Conservation (phyloP, 2,113 vertebrate species). For the Amphilophus citrinellus region DNA sequence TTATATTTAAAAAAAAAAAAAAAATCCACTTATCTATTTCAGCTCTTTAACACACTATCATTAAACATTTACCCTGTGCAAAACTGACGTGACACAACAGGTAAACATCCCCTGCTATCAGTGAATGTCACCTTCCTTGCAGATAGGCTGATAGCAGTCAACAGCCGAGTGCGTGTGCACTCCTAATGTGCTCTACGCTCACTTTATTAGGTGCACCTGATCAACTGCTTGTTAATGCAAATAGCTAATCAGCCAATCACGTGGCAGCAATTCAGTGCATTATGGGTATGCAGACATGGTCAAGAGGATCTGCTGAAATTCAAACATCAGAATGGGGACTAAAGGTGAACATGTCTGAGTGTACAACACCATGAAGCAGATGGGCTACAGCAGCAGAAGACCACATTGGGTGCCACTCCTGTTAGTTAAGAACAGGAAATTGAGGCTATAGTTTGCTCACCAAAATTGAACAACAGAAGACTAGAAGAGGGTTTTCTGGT, state of each 20-base stretch:
- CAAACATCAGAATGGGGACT: not conserved
- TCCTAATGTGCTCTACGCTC: not conserved
- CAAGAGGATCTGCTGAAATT: not conserved
- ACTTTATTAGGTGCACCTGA: not conserved
- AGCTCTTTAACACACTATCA: not conserved
- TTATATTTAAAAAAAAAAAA: not conserved
- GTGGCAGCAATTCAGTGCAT: not conserved
- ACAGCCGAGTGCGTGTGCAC: not conserved
- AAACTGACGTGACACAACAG: conserved; percentile 11
- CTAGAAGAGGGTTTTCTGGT: no score
- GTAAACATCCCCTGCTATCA: not conserved
- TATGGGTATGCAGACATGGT: not conserved
- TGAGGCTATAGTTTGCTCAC: no score
- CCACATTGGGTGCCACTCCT: no score
- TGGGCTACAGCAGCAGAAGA: no score
- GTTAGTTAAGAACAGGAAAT: no score
- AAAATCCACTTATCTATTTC: not conserved
- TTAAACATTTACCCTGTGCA: not conserved
- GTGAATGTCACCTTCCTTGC: not conserved
- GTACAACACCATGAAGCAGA: not conserved
- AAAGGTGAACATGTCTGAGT: not conserved
- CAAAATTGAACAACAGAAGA: no score
- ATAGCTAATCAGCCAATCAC: not conserved
- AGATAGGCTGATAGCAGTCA: not conserved
- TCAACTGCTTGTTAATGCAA: not conserved